Base-by-base conservation (phyloP, 2,888 invertebrate species). In the Antheraea yamamai region DNA sequence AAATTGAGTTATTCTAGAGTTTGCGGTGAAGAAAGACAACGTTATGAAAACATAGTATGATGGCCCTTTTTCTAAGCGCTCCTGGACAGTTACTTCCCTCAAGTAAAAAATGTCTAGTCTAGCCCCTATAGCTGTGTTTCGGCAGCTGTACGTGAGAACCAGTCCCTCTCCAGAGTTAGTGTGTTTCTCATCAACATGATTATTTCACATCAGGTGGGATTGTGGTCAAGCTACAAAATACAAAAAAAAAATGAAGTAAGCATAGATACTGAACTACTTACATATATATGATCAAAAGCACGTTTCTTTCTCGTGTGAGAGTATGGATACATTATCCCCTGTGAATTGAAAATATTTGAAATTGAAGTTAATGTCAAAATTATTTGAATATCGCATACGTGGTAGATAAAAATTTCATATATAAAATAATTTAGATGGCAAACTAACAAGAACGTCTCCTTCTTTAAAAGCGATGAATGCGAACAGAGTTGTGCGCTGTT, bases 251-350 rank as follows among this genome's bases (percentile, higher is more conserved):
- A 58, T 2, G 3, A 61, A 68, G 16, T 68, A 35, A 18, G n/a
- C 1, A 39, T 39, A 23, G 7, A 4, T 70, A 64, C 18, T 39
- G 64, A 73, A 58, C 26, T 77, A 90, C 95, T 93, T 83, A 95
- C 94, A 81, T 90, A 91, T 68, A 90, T 75, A 64, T 87, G 81
- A 78, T 95, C 94, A 66, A 88, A 89, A 2, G 91, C 85, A 23
- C 94, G 89, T 77, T 83, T 87, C 80, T 94, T 94, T 78, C 81
- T 90, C 14, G 94, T 94, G 75, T 95, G 95, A 10, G 95, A 94
- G 80, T 93, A 91, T 52, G 94, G 95, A 85, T 94, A 95, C 89
- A 95, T 88, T 20, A 95, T 82, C n/a, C 94, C 94, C 94, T 95
- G 87, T 66, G 82, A 86, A 81, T 73, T 72, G 55, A 77, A 73